Base-by-base conservation (phyloP, 2,888 invertebrate genomes). In the Aphidius colemani region DNA sequence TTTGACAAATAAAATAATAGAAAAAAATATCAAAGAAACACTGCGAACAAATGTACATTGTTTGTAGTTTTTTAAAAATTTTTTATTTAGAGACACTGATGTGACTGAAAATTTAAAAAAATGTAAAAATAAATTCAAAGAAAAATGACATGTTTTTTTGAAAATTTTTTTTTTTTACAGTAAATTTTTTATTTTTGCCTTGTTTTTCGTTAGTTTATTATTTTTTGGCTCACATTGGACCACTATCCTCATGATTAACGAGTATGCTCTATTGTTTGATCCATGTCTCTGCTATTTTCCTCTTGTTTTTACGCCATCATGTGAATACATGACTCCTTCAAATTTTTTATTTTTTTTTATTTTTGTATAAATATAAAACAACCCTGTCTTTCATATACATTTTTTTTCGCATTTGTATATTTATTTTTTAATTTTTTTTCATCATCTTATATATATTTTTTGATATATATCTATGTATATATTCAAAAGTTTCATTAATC, bases 401-500 rank as follows among this genome's bases (percentile, higher is more conserved):
- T 40, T 49, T 57, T 43, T 55, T 59, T 55, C 30, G 51, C 30
- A 10, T 7, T 13, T 53, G n/a, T 43, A n/a, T 59, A 6, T 58
- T 65, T 55, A 6, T 59, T 39, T 10, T 18, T 18, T 18, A 18
- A 18, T 18, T 18, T 18, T 18, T 18, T 48, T 30, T 30, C 48
- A 41, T 13, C 9, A 30, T 63, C 45, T 53, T 51, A 50, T n/a
- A 7, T 53, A 6, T 61, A 45, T 44, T 9, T 10, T 40, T 51
- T 7, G 11, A 41, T 18, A 43, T 30, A 30, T 30, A 30, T 30
- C 30, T 30, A 30, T 56, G 2, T 56, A 41, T 56, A 5, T 56
- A 41, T 40, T 46, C 46, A 18, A 44, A 45, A 44, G 61, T 66
- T 66, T 69, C 66, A 64, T 69, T 64, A 69, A 67, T 69, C 67